Base-by-base conservation (phyloP, 2,888 invertebrate species). In the Philaethria dido region DNA sequence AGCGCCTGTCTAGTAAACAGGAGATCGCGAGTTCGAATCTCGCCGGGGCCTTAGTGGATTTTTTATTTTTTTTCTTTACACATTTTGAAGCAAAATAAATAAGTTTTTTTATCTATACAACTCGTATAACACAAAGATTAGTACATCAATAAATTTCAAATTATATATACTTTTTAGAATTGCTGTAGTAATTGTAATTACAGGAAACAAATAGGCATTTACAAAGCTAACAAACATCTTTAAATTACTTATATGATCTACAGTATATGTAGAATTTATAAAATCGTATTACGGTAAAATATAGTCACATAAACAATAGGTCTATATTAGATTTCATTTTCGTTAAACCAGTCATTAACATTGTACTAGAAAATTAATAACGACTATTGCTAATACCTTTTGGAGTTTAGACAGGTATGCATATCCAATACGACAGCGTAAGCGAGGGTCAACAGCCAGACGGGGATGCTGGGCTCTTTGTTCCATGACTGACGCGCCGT, bases 1-100 rank as follows among this genome's bases (percentile, higher is more conserved):
- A 94, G 93, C 89, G 89, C 89, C 90, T 90, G 90, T 91, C 89
- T 89, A 89, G 89, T 90, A 90, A 89, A 90, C 90, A 89, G 89
- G 89, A 89, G 89, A 89, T 89, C 89, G 81, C 76, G 89, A 89
- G 89, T 89, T 89, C 89, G 88, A 90, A 89, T 89, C 88, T 88
- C 87, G 88, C 81, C 89, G 89, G 88, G 86, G 89, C 89, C 89
- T 87, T 25, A 2, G 20, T 47, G n/a, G 42, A 11, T 11, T n/a
- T 11, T 16, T 14, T 13, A 39, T 20, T 22, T 55, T 2, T 57
- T 55, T 39, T 39, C 14, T 55, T 22, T 14, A 1, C 14, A 22
- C 20, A 20, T 22, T 39, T 57, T 20, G 14, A 55, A 33, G 1
- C 0, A 39, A 39, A 20, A 29, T 52, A 39, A 39, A 13, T 39